Evolutionary conservation across 2,797 vertebrate genomes (phyloP).

Genomic region (Sphenopsis melanotis): DNA sequence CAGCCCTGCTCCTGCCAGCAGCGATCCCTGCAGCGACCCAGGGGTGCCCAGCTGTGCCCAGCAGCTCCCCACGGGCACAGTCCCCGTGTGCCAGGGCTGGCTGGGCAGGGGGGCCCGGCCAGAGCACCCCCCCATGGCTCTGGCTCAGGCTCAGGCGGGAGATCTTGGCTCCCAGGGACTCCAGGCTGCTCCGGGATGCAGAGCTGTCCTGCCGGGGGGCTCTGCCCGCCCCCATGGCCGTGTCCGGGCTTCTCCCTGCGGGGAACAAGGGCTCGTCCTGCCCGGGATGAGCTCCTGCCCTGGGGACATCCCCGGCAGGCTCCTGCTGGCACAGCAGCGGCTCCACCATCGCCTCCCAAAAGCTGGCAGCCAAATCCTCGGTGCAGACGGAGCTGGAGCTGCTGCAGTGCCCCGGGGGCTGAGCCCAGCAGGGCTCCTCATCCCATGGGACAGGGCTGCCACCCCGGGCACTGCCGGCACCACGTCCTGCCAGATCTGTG

Average conservation of each 20-base stretch:
- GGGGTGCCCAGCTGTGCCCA: accelerated
- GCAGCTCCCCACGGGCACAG: accelerated
- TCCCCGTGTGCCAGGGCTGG: accelerated
- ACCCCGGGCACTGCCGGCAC: not conserved
- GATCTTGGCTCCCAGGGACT: constrained; percentile 43
- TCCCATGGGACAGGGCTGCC: constrained; percentile 26
- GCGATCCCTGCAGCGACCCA: not conserved
- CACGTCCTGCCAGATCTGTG: not conserved
- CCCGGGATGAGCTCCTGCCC: accelerated
- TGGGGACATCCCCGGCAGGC: accelerated
- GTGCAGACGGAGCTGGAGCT: constrained; percentile 73
- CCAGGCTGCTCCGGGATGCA: not conserved
- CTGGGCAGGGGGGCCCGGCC: accelerated
- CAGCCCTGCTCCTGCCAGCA: accelerated
- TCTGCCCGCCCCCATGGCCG: not conserved
- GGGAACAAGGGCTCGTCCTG: not conserved
- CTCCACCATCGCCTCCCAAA: constrained; percentile 75
- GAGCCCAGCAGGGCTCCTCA: constrained; percentile 69
- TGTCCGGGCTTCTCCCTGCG: not conserved
- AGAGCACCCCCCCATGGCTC: not conserved
- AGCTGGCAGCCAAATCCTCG: constrained; percentile 77
- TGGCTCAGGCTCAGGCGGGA: constrained; percentile 15
- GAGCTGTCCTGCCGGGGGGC: accelerated
- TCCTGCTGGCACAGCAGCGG: not conserved
- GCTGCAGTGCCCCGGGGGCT: constrained; percentile 45